A percentile compares a stretch with the other conserved stretches of the same genome.
Evolutionary conservation across 2,113 vertebrate species (phyloP).

Genomic region (Genyomyrus donnyi): DNA sequence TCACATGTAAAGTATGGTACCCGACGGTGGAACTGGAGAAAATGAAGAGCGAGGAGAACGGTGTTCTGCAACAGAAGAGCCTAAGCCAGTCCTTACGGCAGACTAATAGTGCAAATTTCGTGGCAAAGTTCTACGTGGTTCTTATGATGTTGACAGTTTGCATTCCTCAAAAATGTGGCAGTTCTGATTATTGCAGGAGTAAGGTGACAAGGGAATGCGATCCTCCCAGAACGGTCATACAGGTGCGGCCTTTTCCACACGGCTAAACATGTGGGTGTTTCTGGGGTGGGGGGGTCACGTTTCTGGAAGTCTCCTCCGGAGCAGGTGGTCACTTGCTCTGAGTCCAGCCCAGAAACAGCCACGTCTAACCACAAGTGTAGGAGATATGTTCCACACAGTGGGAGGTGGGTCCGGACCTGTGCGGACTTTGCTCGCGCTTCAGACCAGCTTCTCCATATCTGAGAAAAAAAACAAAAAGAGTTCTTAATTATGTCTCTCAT

Average conservation of each 20-base stretch:
- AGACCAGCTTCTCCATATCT: slow-evolving; percentile 1
- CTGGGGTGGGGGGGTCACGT: not conserved
- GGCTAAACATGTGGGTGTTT: not conserved
- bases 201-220: not conserved
- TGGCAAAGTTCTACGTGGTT: not conserved
- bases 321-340: not conserved
- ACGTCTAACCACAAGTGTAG: not conserved
- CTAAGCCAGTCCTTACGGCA: not conserved
- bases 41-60: not conserved
- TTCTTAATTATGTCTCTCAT: not conserved
- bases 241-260: not conserved
- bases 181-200: slow-evolving; percentile 15
- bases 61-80: not conserved
- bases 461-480: not conserved
- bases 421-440: not conserved
- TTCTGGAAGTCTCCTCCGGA: not conserved
- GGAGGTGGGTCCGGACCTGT: too few species aligned
- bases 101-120: slow-evolving; percentile 9
- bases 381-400: not conserved
- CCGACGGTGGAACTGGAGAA: not conserved
- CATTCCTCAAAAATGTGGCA: not conserved
- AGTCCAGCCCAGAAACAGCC: not conserved
- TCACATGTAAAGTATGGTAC: not conserved
- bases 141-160: not conserved
- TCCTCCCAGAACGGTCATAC: not conserved